Base-by-base conservation (phyloP, 2,888 invertebrate genomes). In the Mechanitis messenoides region DNA sequence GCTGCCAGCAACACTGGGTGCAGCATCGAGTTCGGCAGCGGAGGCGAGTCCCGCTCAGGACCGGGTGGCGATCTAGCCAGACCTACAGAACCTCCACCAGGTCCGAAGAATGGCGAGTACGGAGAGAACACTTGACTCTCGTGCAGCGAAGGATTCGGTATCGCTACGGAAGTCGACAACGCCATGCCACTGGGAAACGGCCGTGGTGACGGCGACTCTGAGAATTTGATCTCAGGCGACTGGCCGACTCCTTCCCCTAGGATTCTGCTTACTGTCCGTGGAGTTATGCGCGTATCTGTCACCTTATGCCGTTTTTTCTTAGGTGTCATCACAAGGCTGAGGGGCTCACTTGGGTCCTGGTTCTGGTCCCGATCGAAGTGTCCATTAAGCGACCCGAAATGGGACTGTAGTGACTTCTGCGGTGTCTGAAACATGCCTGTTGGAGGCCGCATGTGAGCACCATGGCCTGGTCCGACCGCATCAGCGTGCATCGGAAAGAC, bases 291-390 rank as follows among this genome's bases (percentile, higher is more conserved):
- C 60, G 97, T 97, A 79, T 97, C 97, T 46, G 98, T 98, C 76
- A 98, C 96, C 95, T 98, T 98, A 80, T 98, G 98, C 61, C 98
- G 92, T 90, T 98, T 98, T 92, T 98, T 98, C 89, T 98, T 98
- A 2, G 97, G 96, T 55, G 96, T 96, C 72, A 98, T 97, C 63
- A 98, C 98, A 74, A 98, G 92, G 80, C 97, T 97, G 62, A 98
- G 93, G 3, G 98, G 97, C 83, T 98, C 98, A 83, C 96, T 96
- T 83, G 97, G 97, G 81, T 97, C 97, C 53, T 95, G 94, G 78
- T 94, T 93, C 74, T 92, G 81, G 89, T 94, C 92, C 71, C 93
- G 91, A 91, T 93, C 78, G 92, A 90, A 86, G 92, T 91, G 87
- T 28, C 91, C 91, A 72, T 92, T 91, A 91, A 93, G 92, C 65